phyloP scores from a whole-genome alignment of 2,113 vertebrate species.

The Tetrao urogallus region DNA sequence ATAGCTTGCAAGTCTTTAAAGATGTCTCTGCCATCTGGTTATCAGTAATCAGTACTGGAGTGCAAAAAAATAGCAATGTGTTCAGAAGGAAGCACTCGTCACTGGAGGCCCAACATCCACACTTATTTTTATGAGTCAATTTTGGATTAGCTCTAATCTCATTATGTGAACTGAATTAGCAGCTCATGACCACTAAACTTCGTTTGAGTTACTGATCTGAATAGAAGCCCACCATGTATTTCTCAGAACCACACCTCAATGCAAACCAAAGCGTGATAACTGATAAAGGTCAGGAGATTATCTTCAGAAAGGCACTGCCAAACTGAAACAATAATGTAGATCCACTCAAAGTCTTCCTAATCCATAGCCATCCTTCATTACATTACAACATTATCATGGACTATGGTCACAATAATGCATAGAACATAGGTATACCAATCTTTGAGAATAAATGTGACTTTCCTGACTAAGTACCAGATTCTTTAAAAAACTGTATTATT shows the following conservation, averaged over 20 bases:
- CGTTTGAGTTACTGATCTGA: not conserved
- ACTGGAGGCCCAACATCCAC: not conserved
- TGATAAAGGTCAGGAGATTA: not conserved
- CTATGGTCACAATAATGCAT: not conserved
- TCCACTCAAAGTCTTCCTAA: not conserved
- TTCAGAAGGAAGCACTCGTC: not conserved
- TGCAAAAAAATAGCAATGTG: not conserved
- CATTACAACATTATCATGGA: not conserved
- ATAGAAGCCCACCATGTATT: not conserved
- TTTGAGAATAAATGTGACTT: not conserved
- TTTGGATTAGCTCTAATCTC: not conserved
- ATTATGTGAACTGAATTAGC: not conserved
- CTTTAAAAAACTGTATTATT: too few species aligned
- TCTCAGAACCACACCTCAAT: not conserved
- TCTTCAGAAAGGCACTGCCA: not conserved
- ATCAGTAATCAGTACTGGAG: not conserved
- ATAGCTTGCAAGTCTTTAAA: not conserved
- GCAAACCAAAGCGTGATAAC: not conserved
- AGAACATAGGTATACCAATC: not conserved
- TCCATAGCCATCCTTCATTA: not conserved
- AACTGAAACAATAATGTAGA: not conserved
- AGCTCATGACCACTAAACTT: not conserved
- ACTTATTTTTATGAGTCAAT: not conserved
- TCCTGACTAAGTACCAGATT: not conserved
- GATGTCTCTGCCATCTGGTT: not conserved